phyloP scores from a whole-genome alignment of 2,797 vertebrate species.

The Melanotaenia trifasciata region DNA sequence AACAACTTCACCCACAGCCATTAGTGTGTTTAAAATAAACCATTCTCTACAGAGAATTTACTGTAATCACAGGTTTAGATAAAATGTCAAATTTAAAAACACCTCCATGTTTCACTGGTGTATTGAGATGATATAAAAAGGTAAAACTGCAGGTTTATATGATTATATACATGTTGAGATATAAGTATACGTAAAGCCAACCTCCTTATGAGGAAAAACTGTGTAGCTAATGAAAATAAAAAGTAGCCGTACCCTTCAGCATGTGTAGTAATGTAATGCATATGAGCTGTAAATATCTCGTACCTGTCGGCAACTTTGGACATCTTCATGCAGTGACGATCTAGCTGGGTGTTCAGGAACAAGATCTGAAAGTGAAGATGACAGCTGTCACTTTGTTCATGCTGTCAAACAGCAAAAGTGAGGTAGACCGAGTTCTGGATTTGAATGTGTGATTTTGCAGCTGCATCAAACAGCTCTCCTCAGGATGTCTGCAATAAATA shows the following conservation, averaged over 20 bases:
- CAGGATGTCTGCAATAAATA: not conserved
- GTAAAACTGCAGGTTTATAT: not conserved
- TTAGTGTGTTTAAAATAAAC: too few relatives aligned
- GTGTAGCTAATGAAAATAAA: not conserved
- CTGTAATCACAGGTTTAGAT: not conserved
- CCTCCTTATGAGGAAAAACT: not conserved
- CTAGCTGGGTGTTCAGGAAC: constrained; percentile 94
- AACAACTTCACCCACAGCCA: not conserved
- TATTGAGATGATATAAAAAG: not conserved
- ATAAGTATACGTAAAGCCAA: not conserved
- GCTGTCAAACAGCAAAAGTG: not conserved
- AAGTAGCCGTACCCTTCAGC: not conserved
- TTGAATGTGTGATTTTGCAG: not conserved
- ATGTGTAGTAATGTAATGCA: not conserved
- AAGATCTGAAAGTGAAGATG: constrained; percentile 85
- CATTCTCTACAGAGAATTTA: too few relatives aligned
- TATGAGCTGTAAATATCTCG: constrained; percentile 21
- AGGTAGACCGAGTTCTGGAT: not conserved
- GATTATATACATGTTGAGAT: constrained; percentile 5
- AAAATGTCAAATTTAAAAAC: not conserved
- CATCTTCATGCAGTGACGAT: constrained; percentile 99
- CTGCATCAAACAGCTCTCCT: not conserved
- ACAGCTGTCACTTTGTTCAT: constrained; percentile 3
- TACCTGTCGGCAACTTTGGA: constrained; percentile 99
- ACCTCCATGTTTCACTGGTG: constrained; percentile 1